phyloP scores from a whole-genome alignment of 2,113 vertebrate species.

The Phylloscopus trochilus region DNA sequence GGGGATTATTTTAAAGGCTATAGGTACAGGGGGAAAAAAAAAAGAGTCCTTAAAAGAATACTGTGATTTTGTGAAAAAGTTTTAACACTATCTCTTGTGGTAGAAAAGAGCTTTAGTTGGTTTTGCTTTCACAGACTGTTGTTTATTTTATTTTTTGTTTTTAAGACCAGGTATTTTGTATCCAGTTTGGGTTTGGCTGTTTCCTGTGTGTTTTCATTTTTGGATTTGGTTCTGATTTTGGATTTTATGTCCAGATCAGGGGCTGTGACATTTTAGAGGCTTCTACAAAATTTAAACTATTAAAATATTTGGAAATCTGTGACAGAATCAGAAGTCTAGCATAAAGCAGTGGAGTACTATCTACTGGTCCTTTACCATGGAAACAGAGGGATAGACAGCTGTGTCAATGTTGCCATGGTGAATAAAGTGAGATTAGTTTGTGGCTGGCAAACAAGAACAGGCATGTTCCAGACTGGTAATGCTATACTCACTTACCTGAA shows the following conservation, averaged over 20 bases:
- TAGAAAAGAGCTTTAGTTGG: not conserved
- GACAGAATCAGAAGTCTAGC: not conserved
- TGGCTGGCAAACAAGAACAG: not conserved
- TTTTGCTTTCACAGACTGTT: not conserved
- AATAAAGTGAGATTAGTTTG: not conserved
- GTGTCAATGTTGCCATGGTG: slow-evolving; percentile 1
- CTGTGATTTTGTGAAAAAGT: not conserved
- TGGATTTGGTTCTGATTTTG: not conserved
- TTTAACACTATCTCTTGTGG: not conserved
- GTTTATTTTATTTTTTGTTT: not conserved
- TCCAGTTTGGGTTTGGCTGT: not conserved
- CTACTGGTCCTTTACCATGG: not conserved
- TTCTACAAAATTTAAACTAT: not conserved
- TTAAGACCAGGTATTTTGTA: fast-evolving
- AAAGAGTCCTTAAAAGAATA: not conserved
- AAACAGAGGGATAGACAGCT: not conserved
- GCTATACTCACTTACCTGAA: not conserved
- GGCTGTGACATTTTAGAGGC: not conserved
- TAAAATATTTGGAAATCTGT: not conserved
- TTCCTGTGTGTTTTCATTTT: not conserved
- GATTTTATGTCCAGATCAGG: not conserved
- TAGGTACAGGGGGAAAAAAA: not conserved
- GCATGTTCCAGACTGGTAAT: not conserved
- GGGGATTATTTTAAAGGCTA: not conserved
- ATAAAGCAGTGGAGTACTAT: not conserved